Evolutionary conservation across 2,113 vertebrate species (phyloP).

Genomic region (Turdus rufiventris): DNA sequence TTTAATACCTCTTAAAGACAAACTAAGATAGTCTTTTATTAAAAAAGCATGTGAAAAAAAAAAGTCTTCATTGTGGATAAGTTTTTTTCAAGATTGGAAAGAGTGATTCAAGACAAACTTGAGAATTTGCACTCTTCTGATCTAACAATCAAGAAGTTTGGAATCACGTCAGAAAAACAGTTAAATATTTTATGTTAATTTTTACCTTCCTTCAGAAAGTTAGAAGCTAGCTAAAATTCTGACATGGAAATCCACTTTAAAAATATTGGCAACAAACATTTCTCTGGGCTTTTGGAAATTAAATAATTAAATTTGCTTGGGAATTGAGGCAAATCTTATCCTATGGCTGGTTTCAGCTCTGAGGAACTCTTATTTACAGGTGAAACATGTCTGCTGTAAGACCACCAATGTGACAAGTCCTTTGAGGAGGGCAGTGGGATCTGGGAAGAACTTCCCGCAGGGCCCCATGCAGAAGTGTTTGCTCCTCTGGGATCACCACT

Average conservation of each 20-base stretch:
- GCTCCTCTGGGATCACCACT: background rate
- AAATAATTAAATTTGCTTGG: background rate
- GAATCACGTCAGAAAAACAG: background rate
- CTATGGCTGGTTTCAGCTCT: background rate
- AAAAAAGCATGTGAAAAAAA: background rate
- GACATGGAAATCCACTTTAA: background rate
- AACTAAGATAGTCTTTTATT: background rate
- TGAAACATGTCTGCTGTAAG: background rate
- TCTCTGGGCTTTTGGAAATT: background rate
- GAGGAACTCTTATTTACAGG: background rate
- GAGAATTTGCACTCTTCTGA: background rate
- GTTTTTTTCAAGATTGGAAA: background rate
- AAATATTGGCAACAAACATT: background rate
- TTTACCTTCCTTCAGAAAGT: background rate
- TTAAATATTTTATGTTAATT: background rate
- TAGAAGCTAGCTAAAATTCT: background rate
- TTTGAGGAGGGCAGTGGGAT: background rate
- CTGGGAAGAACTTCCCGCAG: background rate
- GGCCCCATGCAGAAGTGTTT: background rate
- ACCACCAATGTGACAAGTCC: rapidly evolving
- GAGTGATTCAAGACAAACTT: background rate
- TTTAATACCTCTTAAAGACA: background rate
- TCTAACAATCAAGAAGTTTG: background rate
- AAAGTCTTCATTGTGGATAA: background rate
- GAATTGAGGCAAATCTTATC: background rate